Percentiles rank a stretch among this genome's conserved stretches.
Conservation (phyloP, 2,888 invertebrate genomes). For the Bugulina stolonifera region DNA sequence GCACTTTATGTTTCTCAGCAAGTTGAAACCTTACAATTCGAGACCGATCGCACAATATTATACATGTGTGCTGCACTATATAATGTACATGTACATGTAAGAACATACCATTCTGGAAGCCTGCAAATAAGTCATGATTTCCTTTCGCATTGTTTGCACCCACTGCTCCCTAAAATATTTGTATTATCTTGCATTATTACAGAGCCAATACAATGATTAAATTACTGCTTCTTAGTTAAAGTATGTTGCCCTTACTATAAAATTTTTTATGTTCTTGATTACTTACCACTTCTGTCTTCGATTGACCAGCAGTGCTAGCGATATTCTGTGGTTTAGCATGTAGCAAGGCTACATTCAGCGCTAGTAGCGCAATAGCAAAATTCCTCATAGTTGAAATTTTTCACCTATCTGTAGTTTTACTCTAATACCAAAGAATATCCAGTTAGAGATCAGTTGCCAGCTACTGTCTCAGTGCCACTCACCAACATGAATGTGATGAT, state of each 20-base stretch:
- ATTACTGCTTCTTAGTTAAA: no score
- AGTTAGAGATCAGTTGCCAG: neutral
- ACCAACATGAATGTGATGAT: neutral
- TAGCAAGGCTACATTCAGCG: neutral
- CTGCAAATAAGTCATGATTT: neutral
- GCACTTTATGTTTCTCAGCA: no score
- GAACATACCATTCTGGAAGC: constrained; percentile 21
- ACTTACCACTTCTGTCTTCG: constrained; percentile 5
- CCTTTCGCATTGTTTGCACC: neutral
- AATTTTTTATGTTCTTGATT: no score
- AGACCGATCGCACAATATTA: no score
- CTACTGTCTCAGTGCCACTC: neutral
- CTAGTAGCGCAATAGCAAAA: neutral
- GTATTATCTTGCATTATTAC: neutral
- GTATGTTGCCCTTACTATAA: no score
- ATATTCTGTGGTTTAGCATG: constrained; percentile 13
- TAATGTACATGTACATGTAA: no score
- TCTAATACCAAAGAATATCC: no score
- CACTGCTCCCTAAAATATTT: neutral
- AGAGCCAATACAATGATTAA: no score
- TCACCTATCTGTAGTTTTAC: neutral
- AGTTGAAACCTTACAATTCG: no score
- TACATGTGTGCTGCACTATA: no score
- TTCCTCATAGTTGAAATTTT: neutral
- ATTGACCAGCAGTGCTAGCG: neutral